Evolutionary conservation across 2,797 vertebrate species (phyloP), one percentile per base, ranked within the genome.

Genomic region (Danio kyathit): DNA sequence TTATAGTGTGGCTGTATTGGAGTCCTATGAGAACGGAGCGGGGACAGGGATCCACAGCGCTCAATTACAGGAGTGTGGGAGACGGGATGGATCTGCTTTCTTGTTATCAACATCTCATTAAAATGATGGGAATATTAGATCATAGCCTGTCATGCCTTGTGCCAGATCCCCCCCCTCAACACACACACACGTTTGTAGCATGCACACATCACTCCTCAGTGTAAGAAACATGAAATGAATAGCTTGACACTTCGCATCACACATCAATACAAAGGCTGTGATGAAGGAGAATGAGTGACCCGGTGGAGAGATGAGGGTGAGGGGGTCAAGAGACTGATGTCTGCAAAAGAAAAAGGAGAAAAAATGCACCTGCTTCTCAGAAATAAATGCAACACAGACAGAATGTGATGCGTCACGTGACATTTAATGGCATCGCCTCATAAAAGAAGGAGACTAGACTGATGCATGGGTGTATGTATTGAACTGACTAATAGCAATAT

Each of bases 231-330:
- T 75, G 75, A 80, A 82, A 69, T 14, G 71, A 76, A 72, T 79
- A 57, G 77, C 49, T 48, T 59, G 67, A 77, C 59, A 57, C 49
- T 74, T 74, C 66, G 76, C 74, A 61, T 67, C 69, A 69, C 60
- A 51, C 76, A 16, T 72, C 63, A 81, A 54, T 56, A 79, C 70
- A 57, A 12, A 52, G 5, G 29, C 56, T 80, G 74, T 70, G 79
- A 82, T 70, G 75, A 76, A 83, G 69, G 16, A 38, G 5, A 66
- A 43, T 57, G 70, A 85, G 14, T 46, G 49, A 73, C 64, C 72
- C 57, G 72, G 65, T 74, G 43, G 48, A 70, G 41, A 81, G 54
- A 82, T 82, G 79, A 84, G 75, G 82, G 79, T 83, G 74, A 83
- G 66, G 56, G 48, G 82, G 64, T 70, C 74, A 46, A 59, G 60